Evolutionary conservation across 53 echinoderm and acorn worm species (phyloP), one percentile per base, ranked within the genome.

Genomic region (Patiria pectinifera): DNA sequence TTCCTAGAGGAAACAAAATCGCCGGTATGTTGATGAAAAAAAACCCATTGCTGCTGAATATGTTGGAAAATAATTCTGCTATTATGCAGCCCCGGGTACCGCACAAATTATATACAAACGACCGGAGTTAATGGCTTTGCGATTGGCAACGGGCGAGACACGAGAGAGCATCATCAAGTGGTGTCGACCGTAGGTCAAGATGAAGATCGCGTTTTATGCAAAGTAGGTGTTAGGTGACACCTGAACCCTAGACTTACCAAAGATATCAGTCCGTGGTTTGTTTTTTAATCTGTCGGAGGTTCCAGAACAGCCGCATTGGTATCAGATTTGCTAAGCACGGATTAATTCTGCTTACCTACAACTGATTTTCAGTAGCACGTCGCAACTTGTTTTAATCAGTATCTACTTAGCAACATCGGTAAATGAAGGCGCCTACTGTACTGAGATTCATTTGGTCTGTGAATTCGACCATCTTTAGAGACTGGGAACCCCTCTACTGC

Each of bases 161-260:
- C 25, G 76, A 14, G 80, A 4, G 4, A 13, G 15, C 3, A 79
- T 4, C 8, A 16, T 79, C 24, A 45, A 79, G 80, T 79, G 80
- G 80, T 10, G 24, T 74, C 74, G 19, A 24, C 21, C 74, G 24
- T 9, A 74, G 80, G 80, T 79, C 24, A 79, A 79, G 80, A 46
- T 44, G 80, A 79, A 47, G 80, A 79, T 46, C 80, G 80, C 2
- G 80, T 46, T 9, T 25, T 12, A 19, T 23, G 74, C 22, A 10
- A 9, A 21, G 10, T n/a, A 23, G 74, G 22, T 74, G 74, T 21
- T 53, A 86, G 72, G 86, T 75, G 86, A 86, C 86, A 74, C 48
- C 48, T 86, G 48, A 25, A 48, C 86, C 53, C 49, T 86, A 75
- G 86, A 86, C 86, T 74, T 24, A 72, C 48, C 49, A 25, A 21